These are phyloP conservation scores for Tetramorium parvispinum DNA, from an alignment of 1,140 invertebrate species.

Conservation along the genomic window DNA sequence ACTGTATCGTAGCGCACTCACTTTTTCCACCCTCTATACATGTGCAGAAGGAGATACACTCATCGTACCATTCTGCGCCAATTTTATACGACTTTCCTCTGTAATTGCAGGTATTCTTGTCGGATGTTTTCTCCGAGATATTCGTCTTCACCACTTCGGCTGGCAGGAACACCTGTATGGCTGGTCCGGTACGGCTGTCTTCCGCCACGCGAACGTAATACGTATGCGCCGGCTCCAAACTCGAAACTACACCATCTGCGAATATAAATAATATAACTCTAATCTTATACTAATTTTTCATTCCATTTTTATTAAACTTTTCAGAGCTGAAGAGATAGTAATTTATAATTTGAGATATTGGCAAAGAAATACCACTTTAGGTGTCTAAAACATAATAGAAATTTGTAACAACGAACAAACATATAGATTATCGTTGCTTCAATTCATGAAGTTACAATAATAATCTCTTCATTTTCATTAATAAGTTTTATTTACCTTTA, in stretches of 20 bases:
- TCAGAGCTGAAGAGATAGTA: not conserved
- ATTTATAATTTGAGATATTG: not conserved
- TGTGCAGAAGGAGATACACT: conserved; percentile 90
- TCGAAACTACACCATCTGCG: conserved; percentile 81
- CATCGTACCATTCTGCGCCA: conserved; percentile 89
- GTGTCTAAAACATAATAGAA: too few relatives aligned
- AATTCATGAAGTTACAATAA: too few relatives aligned
- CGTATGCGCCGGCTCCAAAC: conserved; percentile 81
- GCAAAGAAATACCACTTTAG: not conserved
- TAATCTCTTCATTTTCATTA: not conserved
- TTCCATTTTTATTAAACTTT: not conserved
- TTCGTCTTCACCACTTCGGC: conserved; percentile 82
- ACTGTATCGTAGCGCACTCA: conserved; percentile 92
- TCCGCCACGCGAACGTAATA: conserved; percentile 83
- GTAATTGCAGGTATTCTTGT: conserved; percentile 85
- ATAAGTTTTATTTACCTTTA: conserved; percentile 74
- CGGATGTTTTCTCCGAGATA: conserved; percentile 78
- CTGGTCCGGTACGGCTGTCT: conserved; percentile 74
- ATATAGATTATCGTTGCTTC: too few relatives aligned
- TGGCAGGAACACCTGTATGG: conserved; percentile 79
- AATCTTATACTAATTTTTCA: too few relatives aligned
- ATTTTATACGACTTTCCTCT: conserved; percentile 87
- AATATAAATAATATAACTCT: conserved; percentile 9
- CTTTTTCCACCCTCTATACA: conserved; percentile 86
- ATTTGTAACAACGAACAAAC: too few relatives aligned